Evolutionary conservation across 2,113 vertebrate genomes (phyloP), one percentile per base, ranked within the genome.

Genomic region (Anhinga anhinga): DNA sequence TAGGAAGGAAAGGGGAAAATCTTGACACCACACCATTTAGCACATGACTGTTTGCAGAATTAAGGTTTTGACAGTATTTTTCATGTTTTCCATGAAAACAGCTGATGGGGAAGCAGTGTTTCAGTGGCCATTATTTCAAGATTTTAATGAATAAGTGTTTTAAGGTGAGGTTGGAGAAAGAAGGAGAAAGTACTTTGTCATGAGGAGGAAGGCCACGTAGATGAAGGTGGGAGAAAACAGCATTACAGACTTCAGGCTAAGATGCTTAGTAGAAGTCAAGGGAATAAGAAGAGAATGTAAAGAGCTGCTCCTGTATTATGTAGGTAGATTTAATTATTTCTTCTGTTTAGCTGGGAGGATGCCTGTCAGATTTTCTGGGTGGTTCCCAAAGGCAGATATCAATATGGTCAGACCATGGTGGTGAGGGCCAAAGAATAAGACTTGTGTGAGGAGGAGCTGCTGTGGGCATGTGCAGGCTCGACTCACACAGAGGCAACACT

Each of bases 401-500:
- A 29, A 11, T 55, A 44, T 8, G 56, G 53, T 59, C 66, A 63
- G 65, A 26, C 20, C 49, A 7, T 2, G 21, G 40, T 52, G 26
- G 22, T 42, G 38, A 59, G 38, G 5, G 29, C 10, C 72, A 38
- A 66, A 38, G 78, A 55, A 16, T 7, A n/a, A 32, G 22, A 27
- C 13, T 20, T 10, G 26, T 23, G 18, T 1, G 2, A 53, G 53
- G 19, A 76, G 9, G 30, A 91, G 40, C 27, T 44, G 45, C 59
- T 50, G 6, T 25, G 32, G 53, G 49, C 58, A 21, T 12, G 23
- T 0, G 0, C 0, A 3, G 83, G 27, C 70, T 82, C 3, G 5
- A 40, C 18, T 61, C 26, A 10, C 0, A 0, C 26, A 36, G 15
- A 63, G 49, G 14, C 70, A 77, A 36, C 30, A 27, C 44, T 61